These are phyloP conservation scores for Zosterops japonicus DNA, from an alignment of 2,113 vertebrate species.

Conservation along the genomic window DNA sequence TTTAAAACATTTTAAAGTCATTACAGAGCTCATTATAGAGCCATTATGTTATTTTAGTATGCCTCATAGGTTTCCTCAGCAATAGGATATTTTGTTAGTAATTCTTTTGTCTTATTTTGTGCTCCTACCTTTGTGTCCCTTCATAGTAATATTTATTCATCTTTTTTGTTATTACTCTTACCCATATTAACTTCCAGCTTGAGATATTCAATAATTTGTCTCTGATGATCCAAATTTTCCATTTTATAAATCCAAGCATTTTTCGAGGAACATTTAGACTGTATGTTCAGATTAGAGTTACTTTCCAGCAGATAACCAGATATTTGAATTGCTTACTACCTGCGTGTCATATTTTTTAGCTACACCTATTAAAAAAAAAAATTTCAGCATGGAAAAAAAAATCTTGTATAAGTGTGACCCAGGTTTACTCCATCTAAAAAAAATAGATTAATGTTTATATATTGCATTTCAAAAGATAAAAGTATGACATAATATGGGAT, in stretches of 20 bases:
- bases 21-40: background rate
- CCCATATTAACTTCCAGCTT: background rate
- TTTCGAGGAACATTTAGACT: background rate
- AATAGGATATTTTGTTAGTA: background rate
- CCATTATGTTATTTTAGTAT: background rate
- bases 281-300: background rate
- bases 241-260: background rate
- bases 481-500: background rate
- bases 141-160: background rate
- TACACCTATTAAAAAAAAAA: accelerated
- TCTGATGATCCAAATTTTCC: background rate
- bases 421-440: background rate
- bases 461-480: background rate
- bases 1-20: background rate
- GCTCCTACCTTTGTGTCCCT: background rate
- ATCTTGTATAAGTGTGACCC: background rate
- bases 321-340: background rate
- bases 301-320: background rate
- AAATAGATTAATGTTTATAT: background rate
- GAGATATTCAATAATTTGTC: background rate
- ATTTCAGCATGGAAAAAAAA: background rate
- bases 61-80: background rate
- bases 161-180: background rate
- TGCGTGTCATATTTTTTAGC: background rate
- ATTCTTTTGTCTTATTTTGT: background rate